phyloP scores from a whole-genome alignment of 2,113 vertebrate species.

The Actenoides lindsayi region DNA sequence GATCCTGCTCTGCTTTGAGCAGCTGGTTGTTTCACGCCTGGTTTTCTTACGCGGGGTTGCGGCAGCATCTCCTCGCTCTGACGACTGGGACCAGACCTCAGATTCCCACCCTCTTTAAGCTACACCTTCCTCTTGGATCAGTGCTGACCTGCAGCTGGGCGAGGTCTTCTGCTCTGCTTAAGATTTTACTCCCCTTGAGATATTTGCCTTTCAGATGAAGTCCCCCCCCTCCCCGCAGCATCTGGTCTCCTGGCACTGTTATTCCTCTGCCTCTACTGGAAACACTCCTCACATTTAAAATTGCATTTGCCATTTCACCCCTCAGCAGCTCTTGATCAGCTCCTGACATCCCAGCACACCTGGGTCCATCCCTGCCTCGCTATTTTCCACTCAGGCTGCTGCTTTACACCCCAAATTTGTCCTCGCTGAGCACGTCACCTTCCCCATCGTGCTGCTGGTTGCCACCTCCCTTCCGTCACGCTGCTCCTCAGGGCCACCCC shows the following conservation, averaged over 20 bases:
- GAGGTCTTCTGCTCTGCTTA: not conserved
- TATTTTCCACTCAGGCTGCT: not conserved
- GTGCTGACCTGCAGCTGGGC: not conserved
- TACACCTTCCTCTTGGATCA: not conserved
- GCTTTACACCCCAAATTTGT: not conserved
- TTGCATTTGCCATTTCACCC: not conserved
- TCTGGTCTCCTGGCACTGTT: not conserved
- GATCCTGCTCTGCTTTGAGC: not conserved
- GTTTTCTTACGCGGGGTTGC: not conserved
- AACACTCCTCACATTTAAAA: not conserved
- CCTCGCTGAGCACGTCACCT: not conserved
- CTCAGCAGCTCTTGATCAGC: not conserved
- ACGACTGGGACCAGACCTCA: not conserved
- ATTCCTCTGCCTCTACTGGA: not conserved
- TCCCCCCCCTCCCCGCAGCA: not conserved
- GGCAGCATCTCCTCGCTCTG: not conserved
- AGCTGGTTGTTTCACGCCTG: not conserved
- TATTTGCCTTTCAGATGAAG: not conserved
- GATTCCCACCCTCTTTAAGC: not conserved
- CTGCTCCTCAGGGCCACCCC: not conserved
- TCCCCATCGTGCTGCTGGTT: not conserved
- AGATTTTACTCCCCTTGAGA: not conserved
- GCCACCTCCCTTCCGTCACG: not conserved
- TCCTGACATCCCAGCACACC: not conserved
- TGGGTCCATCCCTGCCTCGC: not conserved